Conservation (phyloP, 2,797 vertebrate species). For the Leptoclinus maculatus region DNA sequence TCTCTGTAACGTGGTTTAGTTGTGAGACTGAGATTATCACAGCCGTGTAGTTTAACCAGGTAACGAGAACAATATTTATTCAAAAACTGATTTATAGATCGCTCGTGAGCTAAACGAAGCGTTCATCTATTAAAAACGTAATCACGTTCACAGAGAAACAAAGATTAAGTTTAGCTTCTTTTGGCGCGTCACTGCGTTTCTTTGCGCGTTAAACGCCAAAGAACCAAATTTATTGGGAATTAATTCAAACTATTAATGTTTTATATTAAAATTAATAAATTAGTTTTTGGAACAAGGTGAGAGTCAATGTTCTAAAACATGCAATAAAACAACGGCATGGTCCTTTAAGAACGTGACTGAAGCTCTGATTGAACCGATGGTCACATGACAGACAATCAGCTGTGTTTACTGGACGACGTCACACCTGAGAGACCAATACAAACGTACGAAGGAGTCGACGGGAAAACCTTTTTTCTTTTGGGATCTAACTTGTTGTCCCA, state of each 20-base stretch:
- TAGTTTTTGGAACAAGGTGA: background rate
- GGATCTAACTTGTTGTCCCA: constrained; percentile 25
- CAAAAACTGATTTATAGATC: no score
- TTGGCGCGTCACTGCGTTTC: no score
- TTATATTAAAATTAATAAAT: no score
- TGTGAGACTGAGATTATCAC: no score
- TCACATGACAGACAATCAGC: constrained; percentile 20
- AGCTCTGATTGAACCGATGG: background rate
- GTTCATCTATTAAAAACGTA: no score
- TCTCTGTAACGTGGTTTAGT: background rate
- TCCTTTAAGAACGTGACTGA: constrained; percentile 24
- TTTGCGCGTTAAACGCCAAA: no score
- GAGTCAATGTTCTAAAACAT: constrained; percentile 6
- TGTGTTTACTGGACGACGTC: constrained; percentile 13
- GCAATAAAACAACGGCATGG: background rate
- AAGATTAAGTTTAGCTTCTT: no score
- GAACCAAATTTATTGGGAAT: no score
- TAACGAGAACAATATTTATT: no score
- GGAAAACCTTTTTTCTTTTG: background rate
- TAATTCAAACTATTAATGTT: no score
- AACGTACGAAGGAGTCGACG: background rate
- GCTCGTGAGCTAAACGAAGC: no score
- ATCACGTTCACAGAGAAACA: background rate
- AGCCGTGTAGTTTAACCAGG: no score
- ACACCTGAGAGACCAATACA: background rate